A percentile compares a stretch with the other conserved stretches of the same genome.
Evolutionary conservation across 2,797 vertebrate genomes (phyloP).

Genomic region (Chromobotia macracanthus): DNA sequence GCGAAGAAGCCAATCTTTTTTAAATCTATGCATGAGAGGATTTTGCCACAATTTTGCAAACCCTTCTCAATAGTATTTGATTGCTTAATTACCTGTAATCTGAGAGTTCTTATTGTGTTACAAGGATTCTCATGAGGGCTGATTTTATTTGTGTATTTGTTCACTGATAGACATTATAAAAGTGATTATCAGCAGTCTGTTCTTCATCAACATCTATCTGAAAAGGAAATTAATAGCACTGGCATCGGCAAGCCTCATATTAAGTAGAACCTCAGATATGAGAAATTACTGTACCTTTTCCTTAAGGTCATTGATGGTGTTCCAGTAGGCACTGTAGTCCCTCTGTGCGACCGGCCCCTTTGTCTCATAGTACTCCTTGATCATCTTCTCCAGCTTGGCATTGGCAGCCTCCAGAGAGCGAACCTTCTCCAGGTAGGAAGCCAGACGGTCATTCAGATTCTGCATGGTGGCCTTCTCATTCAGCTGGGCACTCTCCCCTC

Average conservation of each 20-base stretch:
- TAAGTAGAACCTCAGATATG: background rate
- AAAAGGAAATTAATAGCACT: background rate
- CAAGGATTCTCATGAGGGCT: background rate
- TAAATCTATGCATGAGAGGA: background rate
- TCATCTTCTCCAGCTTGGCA: conserved; percentile 79
- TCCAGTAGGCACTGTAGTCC: conserved; percentile 87
- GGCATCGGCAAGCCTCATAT: background rate
- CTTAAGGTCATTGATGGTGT: conserved; percentile 86
- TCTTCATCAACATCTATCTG: background rate
- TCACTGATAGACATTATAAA: background rate
- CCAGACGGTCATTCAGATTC: conserved; percentile 93
- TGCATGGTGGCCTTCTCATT: conserved; percentile 96
- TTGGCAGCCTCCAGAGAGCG: conserved; percentile 85
- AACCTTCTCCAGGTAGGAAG: conserved; percentile 89
- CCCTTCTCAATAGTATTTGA: background rate
- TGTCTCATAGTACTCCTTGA: conserved; percentile 81
- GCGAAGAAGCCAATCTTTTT: background rate
- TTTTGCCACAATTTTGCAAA: no score
- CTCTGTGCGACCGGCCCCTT: conserved; percentile 79
- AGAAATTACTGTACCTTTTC: conserved; percentile 81
- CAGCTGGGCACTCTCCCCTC: conserved; percentile 60
- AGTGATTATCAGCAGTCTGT: background rate
- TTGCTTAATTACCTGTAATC: background rate
- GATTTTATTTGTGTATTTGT: background rate
- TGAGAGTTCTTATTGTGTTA: background rate